These are phyloP conservation scores for Acyrthosiphon pisum DNA, from an alignment of 1,140 invertebrate genomes.

Conservation along the genomic window DNA sequence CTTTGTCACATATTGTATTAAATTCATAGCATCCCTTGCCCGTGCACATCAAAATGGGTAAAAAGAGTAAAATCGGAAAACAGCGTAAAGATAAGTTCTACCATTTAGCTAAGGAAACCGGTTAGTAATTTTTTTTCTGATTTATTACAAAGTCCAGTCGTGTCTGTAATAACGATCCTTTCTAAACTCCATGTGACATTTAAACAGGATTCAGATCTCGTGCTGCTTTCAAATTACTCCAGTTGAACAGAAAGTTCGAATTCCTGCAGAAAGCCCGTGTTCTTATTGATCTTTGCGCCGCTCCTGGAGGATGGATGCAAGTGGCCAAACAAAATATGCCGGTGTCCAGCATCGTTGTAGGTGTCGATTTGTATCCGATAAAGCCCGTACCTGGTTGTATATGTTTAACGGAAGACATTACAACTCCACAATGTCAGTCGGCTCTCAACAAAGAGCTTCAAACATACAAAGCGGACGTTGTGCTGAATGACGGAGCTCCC, in stretches of 20 bases:
- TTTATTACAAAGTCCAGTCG: not conserved
- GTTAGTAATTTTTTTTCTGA: conserved; percentile 65
- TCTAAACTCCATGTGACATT: not conserved
- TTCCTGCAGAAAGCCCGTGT: conserved; percentile 96
- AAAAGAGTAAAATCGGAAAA: conserved; percentile 97
- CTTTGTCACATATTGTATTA: not conserved
- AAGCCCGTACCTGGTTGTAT: conserved; percentile 91
- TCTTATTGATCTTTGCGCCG: conserved; percentile 97
- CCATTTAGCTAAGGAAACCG: conserved; percentile 97
- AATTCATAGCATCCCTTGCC: not conserved
- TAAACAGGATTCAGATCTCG: conserved; percentile 88
- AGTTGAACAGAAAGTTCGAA: conserved; percentile 96
- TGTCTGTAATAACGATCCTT: not conserved
- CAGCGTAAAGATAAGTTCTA: conserved; percentile 98
- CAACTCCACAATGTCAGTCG: conserved; percentile 87
- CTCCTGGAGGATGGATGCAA: conserved; percentile 99
- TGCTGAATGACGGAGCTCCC: conserved; percentile 97
- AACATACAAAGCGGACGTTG: conserved; percentile 95
- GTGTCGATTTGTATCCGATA: conserved; percentile 96
- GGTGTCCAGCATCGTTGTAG: conserved; percentile 91
- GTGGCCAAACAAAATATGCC: conserved; percentile 99
- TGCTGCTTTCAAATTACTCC: conserved; percentile 98
- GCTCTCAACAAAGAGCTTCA: conserved; percentile 84
- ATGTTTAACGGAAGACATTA: conserved; percentile 92
- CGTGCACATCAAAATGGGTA: conserved; percentile 77